Base-by-base conservation (phyloP, 2,797 vertebrate species). In the Ambastaia sidthimunki region DNA sequence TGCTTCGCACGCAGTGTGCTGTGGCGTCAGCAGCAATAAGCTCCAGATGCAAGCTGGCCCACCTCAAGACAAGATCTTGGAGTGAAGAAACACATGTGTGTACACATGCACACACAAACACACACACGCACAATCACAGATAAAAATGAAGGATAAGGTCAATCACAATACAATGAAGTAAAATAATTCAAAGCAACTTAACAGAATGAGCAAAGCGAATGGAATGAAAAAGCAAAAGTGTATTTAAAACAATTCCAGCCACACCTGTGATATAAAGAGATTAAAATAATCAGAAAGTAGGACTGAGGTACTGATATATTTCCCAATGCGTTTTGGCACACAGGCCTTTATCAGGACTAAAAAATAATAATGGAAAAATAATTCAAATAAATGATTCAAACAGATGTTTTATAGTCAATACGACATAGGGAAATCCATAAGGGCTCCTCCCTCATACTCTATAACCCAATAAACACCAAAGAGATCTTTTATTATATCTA, bases 21-120 rank as follows among this genome's bases (percentile, higher is more conserved):
- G 90, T 93, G 93, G 93, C 91, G 90, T 93, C 92, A 93, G 91
- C 92, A 91, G 89, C 92, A 94, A 93, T 92, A 89, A 93, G 90
- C 90, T 94, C 93, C 94, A 95, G 93, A 94, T 94, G 93, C 91
- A 89, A 86, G 89, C 89, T 91, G 91, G 92, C 90, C 87, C 86
- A 85, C 81, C 86, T 92, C 91, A 90, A 92, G 89, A 89, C 87
- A 85, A 89, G 71, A 88, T 88, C 80, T 86, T 92, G 91, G 91
- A 94, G 92, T 93, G 90, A 88, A 91, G 90, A 90, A 88, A 90
- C 86, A 88, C 91, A 93, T 54, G 7, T 31, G 25, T 25, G 63
- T 13, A 70, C 70, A 67, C 76, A 50, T 60, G 31, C 62, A 63
- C 48, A 60, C 54, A 66, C 66, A 62, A 50, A 80, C 41, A 48